phyloP scores from a whole-genome alignment of 2,888 invertebrate genomes.

The Perizoma affinitatum region DNA sequence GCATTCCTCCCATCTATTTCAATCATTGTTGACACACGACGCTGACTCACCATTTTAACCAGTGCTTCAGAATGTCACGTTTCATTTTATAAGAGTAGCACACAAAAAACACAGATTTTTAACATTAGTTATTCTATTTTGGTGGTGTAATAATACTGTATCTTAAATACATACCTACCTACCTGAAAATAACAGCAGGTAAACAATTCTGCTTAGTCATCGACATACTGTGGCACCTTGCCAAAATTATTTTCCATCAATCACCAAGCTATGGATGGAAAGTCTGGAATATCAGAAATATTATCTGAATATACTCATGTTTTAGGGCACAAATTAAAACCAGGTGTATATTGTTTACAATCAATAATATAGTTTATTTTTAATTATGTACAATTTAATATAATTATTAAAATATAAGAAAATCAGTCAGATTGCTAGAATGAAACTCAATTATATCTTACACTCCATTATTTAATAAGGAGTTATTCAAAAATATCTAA shows the following conservation, averaged over 20 bases:
- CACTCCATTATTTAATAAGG: too few species aligned
- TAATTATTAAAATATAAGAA: constrained; percentile 25
- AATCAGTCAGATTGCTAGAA: constrained; percentile 29
- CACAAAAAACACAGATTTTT: too few species aligned
- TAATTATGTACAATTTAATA: constrained; percentile 31
- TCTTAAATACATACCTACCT: constrained; percentile 16
- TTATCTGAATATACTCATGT: too few species aligned
- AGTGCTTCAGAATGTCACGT: constrained; percentile 1
- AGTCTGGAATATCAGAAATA: too few species aligned
- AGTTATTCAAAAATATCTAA: too few species aligned
- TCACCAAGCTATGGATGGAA: constrained; percentile 4
- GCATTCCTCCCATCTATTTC: constrained; percentile 12
- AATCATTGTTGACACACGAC: constrained; percentile 10
- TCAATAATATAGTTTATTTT: background rate
- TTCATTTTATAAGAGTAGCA: too few species aligned
- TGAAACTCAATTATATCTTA: constrained; percentile 5
- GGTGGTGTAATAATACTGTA: too few species aligned
- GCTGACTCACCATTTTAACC: constrained; percentile 14
- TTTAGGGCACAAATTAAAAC: too few species aligned
- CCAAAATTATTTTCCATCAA: constrained; percentile 43
- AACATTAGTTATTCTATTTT: too few species aligned
- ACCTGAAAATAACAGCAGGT: constrained; percentile 67
- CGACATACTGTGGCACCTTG: constrained; percentile 50
- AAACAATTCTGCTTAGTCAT: constrained; percentile 53
- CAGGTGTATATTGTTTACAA: too few species aligned